These are phyloP conservation scores for Nebria salina DNA, from an alignment of 2,888 invertebrate genomes.

Conservation along the genomic window DNA sequence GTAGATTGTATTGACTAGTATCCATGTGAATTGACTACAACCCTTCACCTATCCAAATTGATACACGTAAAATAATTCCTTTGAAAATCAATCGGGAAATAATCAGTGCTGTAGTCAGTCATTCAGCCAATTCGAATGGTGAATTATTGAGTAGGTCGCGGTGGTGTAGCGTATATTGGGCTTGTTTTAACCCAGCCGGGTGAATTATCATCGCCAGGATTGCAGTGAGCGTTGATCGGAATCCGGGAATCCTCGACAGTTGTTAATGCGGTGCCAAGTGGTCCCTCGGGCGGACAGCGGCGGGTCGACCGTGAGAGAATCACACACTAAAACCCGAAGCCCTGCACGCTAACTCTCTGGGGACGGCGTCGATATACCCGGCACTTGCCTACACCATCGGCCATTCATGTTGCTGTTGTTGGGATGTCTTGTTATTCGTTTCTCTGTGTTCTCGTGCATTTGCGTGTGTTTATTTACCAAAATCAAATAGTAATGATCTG, in stretches of 20 bases:
- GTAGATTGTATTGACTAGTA: too few relatives aligned
- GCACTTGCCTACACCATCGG: neutral
- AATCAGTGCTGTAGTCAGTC: neutral
- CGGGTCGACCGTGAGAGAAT: constrained; percentile 54
- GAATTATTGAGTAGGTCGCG: neutral
- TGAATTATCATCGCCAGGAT: constrained; percentile 43
- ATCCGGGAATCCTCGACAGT: constrained; percentile 55
- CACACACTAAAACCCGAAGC: constrained; percentile 48
- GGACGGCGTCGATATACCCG: constrained; percentile 48
- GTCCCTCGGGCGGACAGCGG: constrained; percentile 54
- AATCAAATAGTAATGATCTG: constrained; percentile 47
- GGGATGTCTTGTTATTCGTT: neutral
- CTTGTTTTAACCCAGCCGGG: constrained; percentile 5
- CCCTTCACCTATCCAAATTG: too few relatives aligned
- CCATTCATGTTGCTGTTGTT: constrained; percentile 20
- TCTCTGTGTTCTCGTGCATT: constrained; percentile 14
- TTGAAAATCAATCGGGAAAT: neutral
- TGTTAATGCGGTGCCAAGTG: constrained; percentile 59
- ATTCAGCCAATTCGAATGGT: neutral
- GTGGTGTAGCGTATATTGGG: neutral
- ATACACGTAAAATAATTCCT: neutral
- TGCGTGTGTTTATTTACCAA: constrained; percentile 36
- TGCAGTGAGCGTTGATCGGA: constrained; percentile 52
- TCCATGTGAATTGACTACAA: too few relatives aligned
- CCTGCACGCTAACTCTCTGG: constrained; percentile 53